phyloP scores from a whole-genome alignment of 2,797 vertebrate species.

The Carduelis carduelis region DNA sequence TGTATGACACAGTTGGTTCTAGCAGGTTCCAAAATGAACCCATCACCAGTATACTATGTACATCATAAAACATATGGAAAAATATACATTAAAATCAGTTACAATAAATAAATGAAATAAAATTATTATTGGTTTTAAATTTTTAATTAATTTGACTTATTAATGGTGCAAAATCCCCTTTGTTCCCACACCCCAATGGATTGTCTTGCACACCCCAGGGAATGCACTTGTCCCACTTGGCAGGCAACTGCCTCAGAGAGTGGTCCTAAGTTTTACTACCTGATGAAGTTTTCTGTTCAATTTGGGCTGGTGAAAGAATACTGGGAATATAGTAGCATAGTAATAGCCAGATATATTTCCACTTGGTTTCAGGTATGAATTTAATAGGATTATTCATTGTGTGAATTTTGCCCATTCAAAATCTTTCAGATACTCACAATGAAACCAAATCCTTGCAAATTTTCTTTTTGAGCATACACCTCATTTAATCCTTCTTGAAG shows the following conservation, averaged over 20 bases:
- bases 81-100: not conserved
- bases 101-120: not conserved
- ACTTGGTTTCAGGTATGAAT: not conserved
- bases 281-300: not conserved
- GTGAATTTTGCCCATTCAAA: not conserved
- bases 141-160: not conserved
- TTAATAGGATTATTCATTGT: not conserved
- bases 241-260: not conserved
- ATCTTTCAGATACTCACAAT: not conserved
- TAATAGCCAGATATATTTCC: not conserved
- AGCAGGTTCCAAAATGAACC: not conserved
- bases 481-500: not conserved
- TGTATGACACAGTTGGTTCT: not conserved
- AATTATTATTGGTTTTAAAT: not conserved
- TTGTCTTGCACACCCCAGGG: not conserved
- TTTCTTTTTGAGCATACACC: not conserved
- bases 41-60: not conserved
- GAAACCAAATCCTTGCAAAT: not conserved
- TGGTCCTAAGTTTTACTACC: not conserved
- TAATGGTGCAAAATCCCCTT: not conserved
- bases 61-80: not conserved
- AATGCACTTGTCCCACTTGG: rapidly evolving
- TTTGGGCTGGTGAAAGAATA: not conserved
- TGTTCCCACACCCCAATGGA: not conserved
- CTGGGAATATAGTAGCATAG: not conserved